Conservation (phyloP, 2,888 invertebrate species). For the Ceriagrion tenellum region DNA sequence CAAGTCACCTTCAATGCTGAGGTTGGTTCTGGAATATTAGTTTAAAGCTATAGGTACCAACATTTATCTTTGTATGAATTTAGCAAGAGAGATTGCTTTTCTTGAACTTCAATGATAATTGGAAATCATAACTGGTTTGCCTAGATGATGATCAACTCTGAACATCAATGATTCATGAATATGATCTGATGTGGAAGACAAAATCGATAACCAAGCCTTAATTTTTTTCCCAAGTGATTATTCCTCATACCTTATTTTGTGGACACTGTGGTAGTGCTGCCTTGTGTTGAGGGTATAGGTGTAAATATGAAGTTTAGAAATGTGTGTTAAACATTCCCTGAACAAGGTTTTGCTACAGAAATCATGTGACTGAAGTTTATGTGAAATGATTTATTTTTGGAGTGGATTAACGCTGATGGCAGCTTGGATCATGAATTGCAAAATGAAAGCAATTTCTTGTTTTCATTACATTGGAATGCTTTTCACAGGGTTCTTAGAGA, state of each 20-base stretch:
- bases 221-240: neutral
- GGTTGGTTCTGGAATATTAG: conserved; percentile 94
- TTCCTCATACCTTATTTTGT: neutral
- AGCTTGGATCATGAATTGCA: neutral
- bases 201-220: neutral
- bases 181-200: neutral
- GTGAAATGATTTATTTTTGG: neutral
- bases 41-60: conserved; percentile 79
- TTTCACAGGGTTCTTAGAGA: neutral
- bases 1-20: conserved; percentile 93
- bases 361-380: neutral
- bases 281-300: neutral
- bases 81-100: neutral
- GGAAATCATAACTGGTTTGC: neutral
- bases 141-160: neutral
- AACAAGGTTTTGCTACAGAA: neutral
- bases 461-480: too few relatives aligned
- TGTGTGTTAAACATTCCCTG: neutral
- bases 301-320: neutral
- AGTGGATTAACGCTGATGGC: neutral
- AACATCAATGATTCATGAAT: neutral
- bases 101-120: neutral
- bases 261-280: neutral
- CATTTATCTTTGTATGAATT: neutral
- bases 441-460: too few relatives aligned